Base-by-base conservation (phyloP, 2,113 vertebrate species). In the Cynopterus brachyotis region DNA sequence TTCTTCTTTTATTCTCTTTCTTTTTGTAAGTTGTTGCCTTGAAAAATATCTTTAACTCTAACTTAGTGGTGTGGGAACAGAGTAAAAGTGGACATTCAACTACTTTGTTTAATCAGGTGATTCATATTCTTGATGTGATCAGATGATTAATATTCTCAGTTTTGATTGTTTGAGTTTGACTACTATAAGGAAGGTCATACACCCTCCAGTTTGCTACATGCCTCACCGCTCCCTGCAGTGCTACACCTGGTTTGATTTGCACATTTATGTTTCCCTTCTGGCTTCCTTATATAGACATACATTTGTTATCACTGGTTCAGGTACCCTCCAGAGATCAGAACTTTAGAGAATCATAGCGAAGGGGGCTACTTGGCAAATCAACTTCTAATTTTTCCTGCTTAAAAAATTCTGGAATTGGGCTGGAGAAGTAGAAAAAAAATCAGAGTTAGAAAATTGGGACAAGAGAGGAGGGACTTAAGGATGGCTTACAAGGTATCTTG, bases 21-120 rank as follows among this genome's bases (percentile, higher is more conserved):
- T 72, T 91, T 94, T 30, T 40, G 32, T 70, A 73, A 26, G 28
- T 66, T 81, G 81, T 78, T 20, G 17, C 24, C 72, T 85, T 69
- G 50, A 78, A 91, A 91, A 90, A 35, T 20, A 62, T 55, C 2
- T 81, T 91, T 42, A 16, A 42, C 28, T 35, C 11, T 69, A 30
- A 57, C 70, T 93, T 88, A 17, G 35, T 64, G 20, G 22, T 57
- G 9, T 87, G 92, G 70, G 9, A 69, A 30, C n/a, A 86, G 73
- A 88, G 76, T 70, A 42, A 93, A 91, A 62, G 67, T 59, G 17
- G 57, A 42, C 5, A 47, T 66, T 86, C 50, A 35, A 66, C 60
- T 59, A 42, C n/a, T 94, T 91, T 85, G 66, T 86, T 80, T 79
- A 76, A 75, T 83, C 62, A 88, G 28, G 70, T 64, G 42, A 86